phyloP scores from a whole-genome alignment of 1,140 invertebrate species.

The Drosophila simulans region DNA sequence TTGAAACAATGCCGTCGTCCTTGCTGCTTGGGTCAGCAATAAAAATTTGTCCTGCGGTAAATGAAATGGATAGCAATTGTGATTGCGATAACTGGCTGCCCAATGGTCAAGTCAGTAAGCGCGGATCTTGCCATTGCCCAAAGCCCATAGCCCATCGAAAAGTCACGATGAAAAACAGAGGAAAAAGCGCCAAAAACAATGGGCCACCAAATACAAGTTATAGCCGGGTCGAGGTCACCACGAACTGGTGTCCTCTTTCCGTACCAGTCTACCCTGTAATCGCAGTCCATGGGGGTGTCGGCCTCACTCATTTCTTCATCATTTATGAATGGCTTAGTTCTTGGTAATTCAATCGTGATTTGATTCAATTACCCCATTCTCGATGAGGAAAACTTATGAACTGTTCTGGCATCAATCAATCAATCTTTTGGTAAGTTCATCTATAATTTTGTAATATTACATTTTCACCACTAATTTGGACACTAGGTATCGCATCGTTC shows the following conservation, averaged over 20 bases:
- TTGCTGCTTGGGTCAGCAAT: constrained; percentile 77
- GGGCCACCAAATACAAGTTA: constrained; percentile 45
- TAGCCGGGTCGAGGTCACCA: constrained; percentile 63
- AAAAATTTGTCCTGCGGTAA: constrained; percentile 82
- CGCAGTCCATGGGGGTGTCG: background rate
- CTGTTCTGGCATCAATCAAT: too few relatives aligned
- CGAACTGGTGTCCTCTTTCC: constrained; percentile 21
- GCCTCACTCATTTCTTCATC: background rate
- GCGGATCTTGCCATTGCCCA: constrained; percentile 4
- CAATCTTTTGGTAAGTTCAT: too few relatives aligned
- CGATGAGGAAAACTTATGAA: too few relatives aligned
- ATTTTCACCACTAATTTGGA: too few relatives aligned
- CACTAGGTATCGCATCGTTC: constrained; percentile 1
- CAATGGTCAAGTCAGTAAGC: constrained; percentile 28
- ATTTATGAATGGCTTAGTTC: constrained; percentile 14
- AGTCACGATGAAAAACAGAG: constrained; percentile 17
- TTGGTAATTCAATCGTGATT: background rate
- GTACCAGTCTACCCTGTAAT: constrained; percentile 27
- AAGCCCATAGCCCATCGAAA: constrained; percentile 1
- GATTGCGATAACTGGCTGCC: constrained; percentile 69
- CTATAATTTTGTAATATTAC: too few relatives aligned
- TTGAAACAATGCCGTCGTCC: constrained; percentile 68
- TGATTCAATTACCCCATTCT: too few relatives aligned
- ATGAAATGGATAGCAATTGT: constrained; percentile 80
- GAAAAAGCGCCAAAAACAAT: constrained; percentile 19